Evolutionary conservation across 1,140 invertebrate species (phyloP).

Genomic region (Acromyrmex heyeri): DNA sequence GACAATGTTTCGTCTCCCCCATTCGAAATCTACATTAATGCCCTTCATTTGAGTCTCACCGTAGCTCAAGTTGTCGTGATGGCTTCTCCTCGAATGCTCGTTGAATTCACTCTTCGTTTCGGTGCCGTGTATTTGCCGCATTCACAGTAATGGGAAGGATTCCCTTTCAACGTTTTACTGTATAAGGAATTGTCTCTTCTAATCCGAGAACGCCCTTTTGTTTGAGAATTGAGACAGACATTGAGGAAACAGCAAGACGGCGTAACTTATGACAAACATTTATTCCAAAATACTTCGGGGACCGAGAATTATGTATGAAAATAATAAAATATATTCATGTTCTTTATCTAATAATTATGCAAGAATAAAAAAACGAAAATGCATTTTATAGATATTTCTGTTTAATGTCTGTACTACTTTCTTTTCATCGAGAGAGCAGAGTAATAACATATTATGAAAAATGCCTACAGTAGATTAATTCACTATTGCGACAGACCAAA

Average conservation of each 20-base stretch:
- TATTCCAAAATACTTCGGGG: not conserved
- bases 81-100: not conserved
- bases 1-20: slow-evolving; percentile 2
- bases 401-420: not conserved
- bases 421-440: not conserved
- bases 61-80: slow-evolving; percentile 5
- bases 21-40: slow-evolving; percentile 45
- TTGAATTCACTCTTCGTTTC: slow-evolving; percentile 40
- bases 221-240: slow-evolving; percentile 44
- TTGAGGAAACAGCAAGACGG: not conserved
- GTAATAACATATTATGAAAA: slow-evolving; percentile 47
- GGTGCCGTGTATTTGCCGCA: not conserved
- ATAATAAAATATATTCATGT: not conserved
- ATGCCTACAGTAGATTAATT: slow-evolving; percentile 64
- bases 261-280: slow-evolving; percentile 2
- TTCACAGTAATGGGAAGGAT: not conserved
- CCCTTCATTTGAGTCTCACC: not conserved
- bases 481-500: slow-evolving; percentile 61
- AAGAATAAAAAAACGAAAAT: not conserved
- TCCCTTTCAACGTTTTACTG: slow-evolving; percentile 54
- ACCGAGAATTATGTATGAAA: not conserved
- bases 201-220: slow-evolving; percentile 32
- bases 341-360: not conserved
- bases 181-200: slow-evolving; percentile 75
- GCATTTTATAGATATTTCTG: not conserved